Conservation (phyloP, 2,888 invertebrate species). For the Microctonus aethiopoides region DNA sequence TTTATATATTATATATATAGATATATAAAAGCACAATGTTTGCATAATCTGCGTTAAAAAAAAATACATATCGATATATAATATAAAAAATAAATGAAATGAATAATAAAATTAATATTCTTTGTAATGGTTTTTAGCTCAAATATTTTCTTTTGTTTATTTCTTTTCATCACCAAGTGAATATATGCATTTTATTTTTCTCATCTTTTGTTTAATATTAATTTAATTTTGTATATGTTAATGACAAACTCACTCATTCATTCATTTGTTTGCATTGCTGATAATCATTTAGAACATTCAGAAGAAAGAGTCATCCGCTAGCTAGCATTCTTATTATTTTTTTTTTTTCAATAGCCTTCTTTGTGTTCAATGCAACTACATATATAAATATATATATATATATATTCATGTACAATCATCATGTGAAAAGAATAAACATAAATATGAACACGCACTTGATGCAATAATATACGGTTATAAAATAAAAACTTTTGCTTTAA, state of each 20-base stretch:
- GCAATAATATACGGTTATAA: background rate
- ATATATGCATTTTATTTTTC: background rate
- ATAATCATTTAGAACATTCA: too few species aligned
- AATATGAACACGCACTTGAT: background rate
- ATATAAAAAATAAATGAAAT: too few species aligned
- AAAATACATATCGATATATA: too few species aligned
- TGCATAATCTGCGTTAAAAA: too few species aligned
- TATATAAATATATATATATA: too few species aligned
- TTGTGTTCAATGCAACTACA: too few species aligned
- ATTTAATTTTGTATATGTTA: background rate
- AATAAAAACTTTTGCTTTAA: background rate
- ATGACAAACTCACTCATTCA: background rate
- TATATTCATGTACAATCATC: background rate
- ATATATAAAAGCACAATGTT: too few species aligned
- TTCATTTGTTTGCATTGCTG: background rate
- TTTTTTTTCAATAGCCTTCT: conserved; percentile 1
- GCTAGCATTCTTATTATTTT: too few species aligned
- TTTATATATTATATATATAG: too few species aligned
- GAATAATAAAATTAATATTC: too few species aligned
- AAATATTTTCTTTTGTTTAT: too few species aligned
- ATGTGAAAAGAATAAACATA: conserved; percentile 5
- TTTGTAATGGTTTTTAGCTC: too few species aligned
- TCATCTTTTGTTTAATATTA: background rate
- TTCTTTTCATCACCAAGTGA: background rate
- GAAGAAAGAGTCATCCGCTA: background rate